A percentile compares a stretch with the other conserved stretches of the same genome.
Conservation (phyloP, 1,140 invertebrate species). For the Tigriopus japonicus region DNA sequence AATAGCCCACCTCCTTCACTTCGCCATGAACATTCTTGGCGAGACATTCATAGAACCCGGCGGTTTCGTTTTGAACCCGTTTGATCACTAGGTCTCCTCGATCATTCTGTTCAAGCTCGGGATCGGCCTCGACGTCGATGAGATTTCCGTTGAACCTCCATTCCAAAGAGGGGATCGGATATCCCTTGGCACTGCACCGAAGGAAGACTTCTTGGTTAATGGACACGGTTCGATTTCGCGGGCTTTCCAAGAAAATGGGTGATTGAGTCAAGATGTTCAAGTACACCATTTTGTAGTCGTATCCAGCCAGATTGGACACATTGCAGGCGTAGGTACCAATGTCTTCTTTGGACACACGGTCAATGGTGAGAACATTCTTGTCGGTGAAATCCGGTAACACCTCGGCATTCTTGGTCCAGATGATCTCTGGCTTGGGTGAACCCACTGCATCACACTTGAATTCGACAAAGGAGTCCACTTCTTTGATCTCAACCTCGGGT, state of each 20-base stretch:
- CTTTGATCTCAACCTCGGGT: background rate
- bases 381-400: background rate
- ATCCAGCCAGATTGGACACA: conserved; percentile 5
- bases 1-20: background rate
- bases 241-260: background rate
- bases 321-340: conserved; percentile 7
- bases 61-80: background rate
- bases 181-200: background rate
- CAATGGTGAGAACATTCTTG: background rate
- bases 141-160: background rate
- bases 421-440: background rate
- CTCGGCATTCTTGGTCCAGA: conserved; percentile 1
- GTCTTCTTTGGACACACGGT: background rate
- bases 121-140: background rate
- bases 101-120: background rate
- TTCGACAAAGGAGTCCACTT: background rate
- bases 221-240: background rate
- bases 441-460: conserved; percentile 1
- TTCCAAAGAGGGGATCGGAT: background rate
- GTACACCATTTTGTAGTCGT: conserved; percentile 7
- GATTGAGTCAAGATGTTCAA: conserved; percentile 5
- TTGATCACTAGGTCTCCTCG: background rate
- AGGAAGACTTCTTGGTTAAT: background rate
- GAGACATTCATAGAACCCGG: background rate
- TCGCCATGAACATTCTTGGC: background rate